Evolutionary conservation across 2,888 invertebrate genomes (phyloP).

Genomic region (Dorcus parallelipipedus): DNA sequence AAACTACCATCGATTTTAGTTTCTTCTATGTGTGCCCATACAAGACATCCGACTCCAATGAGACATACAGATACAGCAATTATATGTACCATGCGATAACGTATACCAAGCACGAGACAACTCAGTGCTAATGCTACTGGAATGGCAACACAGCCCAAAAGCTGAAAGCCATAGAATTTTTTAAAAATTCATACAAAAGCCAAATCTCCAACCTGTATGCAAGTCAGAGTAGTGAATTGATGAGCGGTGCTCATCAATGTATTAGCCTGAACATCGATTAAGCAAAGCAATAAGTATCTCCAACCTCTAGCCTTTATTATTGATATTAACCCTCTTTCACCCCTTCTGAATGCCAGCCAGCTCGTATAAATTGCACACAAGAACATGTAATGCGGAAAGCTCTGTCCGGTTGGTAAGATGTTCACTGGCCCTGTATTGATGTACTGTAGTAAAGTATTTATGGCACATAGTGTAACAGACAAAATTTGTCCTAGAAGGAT

Average conservation of each 20-base stretch:
- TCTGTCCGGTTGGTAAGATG: constrained; percentile 76
- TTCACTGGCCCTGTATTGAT: constrained; percentile 67
- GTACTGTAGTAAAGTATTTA: constrained; percentile 70
- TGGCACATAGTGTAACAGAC: constrained; percentile 72
- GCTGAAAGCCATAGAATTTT: constrained; percentile 55
- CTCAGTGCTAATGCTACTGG: constrained; percentile 77
- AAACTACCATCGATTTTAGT: constrained; percentile 59
- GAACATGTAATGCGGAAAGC: constrained; percentile 74
- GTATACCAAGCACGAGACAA: constrained; percentile 71
- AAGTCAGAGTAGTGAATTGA: constrained; percentile 68
- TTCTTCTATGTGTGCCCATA: constrained; percentile 78
- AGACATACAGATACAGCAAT: constrained; percentile 76
- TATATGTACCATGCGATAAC: constrained; percentile 72
- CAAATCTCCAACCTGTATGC: constrained; percentile 59
- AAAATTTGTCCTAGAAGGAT: constrained; percentile 72
- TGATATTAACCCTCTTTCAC: constrained; percentile 58
- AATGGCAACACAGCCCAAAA: constrained; percentile 82
- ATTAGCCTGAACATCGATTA: constrained; percentile 83
- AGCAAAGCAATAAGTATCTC: constrained; percentile 73
- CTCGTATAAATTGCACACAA: constrained; percentile 75
- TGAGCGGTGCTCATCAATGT: constrained; percentile 80
- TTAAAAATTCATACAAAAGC: constrained; percentile 2
- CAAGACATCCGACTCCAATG: constrained; percentile 77
- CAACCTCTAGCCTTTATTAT: constrained; percentile 69
- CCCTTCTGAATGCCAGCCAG: constrained; percentile 68